Percentiles rank a stretch among this genome's conserved stretches.
Evolutionary conservation across 2,113 vertebrate species (phyloP).

Genomic region (Hemiscyllium ocellatum): DNA sequence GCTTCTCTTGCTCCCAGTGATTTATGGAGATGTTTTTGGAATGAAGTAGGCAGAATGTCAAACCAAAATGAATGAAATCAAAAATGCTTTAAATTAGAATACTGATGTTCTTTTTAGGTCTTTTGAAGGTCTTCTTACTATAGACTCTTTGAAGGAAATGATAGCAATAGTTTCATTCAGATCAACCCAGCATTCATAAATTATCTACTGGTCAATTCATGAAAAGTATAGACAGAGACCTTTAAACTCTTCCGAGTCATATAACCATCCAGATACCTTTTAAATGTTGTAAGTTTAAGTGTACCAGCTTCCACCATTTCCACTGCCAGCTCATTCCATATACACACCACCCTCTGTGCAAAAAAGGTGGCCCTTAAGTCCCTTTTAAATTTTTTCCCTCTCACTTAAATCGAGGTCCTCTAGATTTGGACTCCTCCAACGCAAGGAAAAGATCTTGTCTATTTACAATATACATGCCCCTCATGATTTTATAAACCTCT

Average conservation of each 20-base stretch:
- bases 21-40: background rate
- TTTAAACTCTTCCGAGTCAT: background rate
- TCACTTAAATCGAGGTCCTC: too few species aligned
- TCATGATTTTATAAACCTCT: too few species aligned
- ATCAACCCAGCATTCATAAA: background rate
- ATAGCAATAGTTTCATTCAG: background rate
- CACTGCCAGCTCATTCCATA: too few species aligned
- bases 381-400: too few species aligned
- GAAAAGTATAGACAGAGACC: background rate
- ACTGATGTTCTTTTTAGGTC: background rate
- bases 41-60: background rate
- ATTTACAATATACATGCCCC: too few species aligned
- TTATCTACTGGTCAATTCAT: background rate
- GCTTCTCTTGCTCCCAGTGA: background rate
- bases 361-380: too few species aligned
- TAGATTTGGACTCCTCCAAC: too few species aligned
- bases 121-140: background rate
- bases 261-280: too few species aligned
- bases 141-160: background rate
- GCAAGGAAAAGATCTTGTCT: too few species aligned
- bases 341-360: too few species aligned
- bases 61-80: background rate
- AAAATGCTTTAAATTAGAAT: background rate
- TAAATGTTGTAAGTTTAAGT: too few species aligned
- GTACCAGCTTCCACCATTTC: too few species aligned